Base-by-base conservation (phyloP, 2,113 vertebrate species). In the Phalacrocorax pelagicus region DNA sequence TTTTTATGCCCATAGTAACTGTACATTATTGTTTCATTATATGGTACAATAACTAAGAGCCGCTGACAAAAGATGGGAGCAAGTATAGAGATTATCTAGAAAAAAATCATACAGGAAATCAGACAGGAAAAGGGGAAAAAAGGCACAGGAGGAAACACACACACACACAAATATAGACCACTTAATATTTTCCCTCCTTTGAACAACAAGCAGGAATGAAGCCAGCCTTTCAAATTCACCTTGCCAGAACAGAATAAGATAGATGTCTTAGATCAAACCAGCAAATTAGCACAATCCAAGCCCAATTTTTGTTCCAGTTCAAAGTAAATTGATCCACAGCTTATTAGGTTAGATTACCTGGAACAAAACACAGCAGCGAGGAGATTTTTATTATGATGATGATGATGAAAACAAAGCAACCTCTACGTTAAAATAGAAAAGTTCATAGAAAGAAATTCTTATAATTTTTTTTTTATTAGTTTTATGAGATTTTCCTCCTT, bases 361-460 rank as follows among this genome's bases (percentile, higher is more conserved):
- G 21, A 91, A 95, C n/a, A 91, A 94, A 95, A 90, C 55, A 83
- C 17, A 93, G 29, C 19, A 92, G 63, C 38, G 77, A 90, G 20
- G 40, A 88, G 34, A 30, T 30, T 40, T 82, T 38, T 88, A 61
- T 70, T 47, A 24, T 54, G 32, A 70, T 58, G 30, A 49, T 34
- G 24, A 49, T 34, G 24, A 66, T 49, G 36, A 70, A 95, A 92
- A 88, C 24, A 86, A 47, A 91, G 22, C 1, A 9, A 84, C 32
- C 67, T 88, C n/a, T 78, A 65, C 26, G 58, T 94, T 77, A 83
- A 92, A 95, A 90, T 2, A 89, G n/a, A 52, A 59, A 90, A 83
- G 21, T 38, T 9, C 22, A 78, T 12, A 55, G 30, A 94, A 78
- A 58, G 30, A 49, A 92, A 82, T 77, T 92, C 15, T 85, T 63